Evolutionary conservation across 2,888 invertebrate genomes (phyloP).

Genomic region (Cantharis nigra): DNA sequence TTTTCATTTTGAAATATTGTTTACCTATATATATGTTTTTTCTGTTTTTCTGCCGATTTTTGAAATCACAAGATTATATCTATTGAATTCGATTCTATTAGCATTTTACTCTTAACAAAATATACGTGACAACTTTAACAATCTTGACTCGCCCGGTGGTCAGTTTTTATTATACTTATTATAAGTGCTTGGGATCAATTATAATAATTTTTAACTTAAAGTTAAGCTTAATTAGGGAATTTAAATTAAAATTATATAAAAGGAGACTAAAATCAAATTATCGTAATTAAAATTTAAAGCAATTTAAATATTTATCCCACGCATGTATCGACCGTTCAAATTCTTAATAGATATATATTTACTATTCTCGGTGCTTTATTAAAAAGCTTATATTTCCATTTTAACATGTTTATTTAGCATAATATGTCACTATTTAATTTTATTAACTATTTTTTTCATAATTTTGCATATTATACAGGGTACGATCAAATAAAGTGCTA

Average conservation of each 20-base stretch:
- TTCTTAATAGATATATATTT: neutral
- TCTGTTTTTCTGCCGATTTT: neutral
- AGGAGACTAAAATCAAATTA: neutral
- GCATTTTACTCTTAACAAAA: slow-evolving; percentile 5
- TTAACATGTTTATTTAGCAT: too few relatives aligned
- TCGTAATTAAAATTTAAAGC: neutral
- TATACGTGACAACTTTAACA: slow-evolving; percentile 19
- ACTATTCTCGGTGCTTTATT: neutral
- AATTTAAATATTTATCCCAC: slow-evolving; percentile 8
- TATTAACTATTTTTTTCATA: too few relatives aligned
- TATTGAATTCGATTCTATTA: slow-evolving; percentile 11
- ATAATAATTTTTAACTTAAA: neutral
- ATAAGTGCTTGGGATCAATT: neutral
- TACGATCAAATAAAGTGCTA: too few relatives aligned
- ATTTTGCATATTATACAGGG: too few relatives aligned
- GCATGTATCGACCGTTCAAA: neutral
- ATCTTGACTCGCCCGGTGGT: slow-evolving; percentile 20
- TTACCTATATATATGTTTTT: too few relatives aligned
- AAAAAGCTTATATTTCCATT: neutral
- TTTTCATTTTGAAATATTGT: too few relatives aligned
- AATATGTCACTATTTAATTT: too few relatives aligned
- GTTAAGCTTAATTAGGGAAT: neutral
- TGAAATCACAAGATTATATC: slow-evolving; percentile 10
- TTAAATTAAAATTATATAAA: neutral
- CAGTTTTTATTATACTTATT: slow-evolving; percentile 15